These are phyloP conservation scores for Escarpia spicata DNA, from an alignment of 2,888 invertebrate species.

Conservation along the genomic window DNA sequence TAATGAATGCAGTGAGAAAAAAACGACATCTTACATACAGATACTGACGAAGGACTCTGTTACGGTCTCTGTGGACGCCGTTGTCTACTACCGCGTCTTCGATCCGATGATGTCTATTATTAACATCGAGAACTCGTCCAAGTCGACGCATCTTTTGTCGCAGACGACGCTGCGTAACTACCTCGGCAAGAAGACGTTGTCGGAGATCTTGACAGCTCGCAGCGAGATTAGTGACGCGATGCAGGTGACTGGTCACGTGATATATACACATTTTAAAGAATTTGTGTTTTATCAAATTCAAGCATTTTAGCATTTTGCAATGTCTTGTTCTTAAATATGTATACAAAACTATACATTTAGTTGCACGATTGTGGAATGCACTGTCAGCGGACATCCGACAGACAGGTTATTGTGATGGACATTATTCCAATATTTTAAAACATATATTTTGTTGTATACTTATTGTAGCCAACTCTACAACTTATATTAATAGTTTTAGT, in stretches of 20 bases:
- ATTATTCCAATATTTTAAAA: too few species aligned
- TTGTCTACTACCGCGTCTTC: slow-evolving; percentile 49
- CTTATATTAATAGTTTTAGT: too few species aligned
- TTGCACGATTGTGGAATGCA: too few species aligned
- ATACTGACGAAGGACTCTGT: slow-evolving; percentile 61
- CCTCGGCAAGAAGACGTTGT: slow-evolving; percentile 53
- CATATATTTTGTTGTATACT: too few species aligned
- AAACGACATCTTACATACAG: slow-evolving; percentile 38
- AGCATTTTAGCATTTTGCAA: not conserved
- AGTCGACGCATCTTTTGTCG: slow-evolving; percentile 59
- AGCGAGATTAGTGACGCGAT: slow-evolving; percentile 56
- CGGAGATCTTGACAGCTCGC: slow-evolving; percentile 60
- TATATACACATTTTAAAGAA: not conserved
- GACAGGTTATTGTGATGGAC: too few species aligned
- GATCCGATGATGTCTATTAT: slow-evolving; percentile 60
- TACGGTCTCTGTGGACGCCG: slow-evolving; percentile 56
- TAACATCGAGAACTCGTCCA: slow-evolving; percentile 56
- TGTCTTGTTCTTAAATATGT: too few species aligned
- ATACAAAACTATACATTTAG: too few species aligned
- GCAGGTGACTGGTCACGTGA: slow-evolving; percentile 40
- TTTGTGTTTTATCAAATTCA: not conserved
- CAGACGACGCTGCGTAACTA: slow-evolving; percentile 57
- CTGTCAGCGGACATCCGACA: too few species aligned
- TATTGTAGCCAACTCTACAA: too few species aligned
- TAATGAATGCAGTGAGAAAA: not conserved